A percentile compares a stretch with the other conserved stretches of the same genome.
phyloP scores from a whole-genome alignment of 1,140 invertebrate species.

The Bilobella aurantiaca region DNA sequence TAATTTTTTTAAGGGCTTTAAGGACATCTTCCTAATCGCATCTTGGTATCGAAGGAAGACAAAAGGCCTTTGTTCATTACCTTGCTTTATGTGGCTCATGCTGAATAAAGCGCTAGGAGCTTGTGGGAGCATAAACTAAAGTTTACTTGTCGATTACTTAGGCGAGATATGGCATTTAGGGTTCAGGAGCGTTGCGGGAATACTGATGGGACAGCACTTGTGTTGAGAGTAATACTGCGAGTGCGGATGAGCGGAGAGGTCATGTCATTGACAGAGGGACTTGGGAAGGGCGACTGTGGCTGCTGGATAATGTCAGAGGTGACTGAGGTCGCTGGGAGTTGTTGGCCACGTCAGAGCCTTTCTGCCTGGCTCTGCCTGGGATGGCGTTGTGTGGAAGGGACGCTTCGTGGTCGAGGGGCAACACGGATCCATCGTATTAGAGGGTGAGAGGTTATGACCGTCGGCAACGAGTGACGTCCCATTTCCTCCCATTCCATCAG shows the following conservation, averaged over 20 bases:
- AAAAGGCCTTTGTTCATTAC: not conserved
- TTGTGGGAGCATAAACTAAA: not conserved
- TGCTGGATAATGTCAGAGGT: not conserved
- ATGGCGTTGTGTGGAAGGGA: not conserved
- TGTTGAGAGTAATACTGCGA: no score
- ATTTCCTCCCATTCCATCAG: not conserved
- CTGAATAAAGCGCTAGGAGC: not conserved
- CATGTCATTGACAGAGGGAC: no score
- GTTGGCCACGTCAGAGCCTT: not conserved
- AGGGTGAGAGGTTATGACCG: conserved; percentile 7
- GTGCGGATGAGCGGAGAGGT: no score
- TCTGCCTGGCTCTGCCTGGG: not conserved
- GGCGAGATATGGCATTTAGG: no score
- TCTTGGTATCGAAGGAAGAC: no score
- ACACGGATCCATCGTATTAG: not conserved
- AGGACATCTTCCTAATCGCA: no score
- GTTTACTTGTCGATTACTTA: not conserved
- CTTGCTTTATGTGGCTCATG: not conserved
- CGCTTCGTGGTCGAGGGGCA: not conserved
- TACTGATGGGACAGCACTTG: no score
- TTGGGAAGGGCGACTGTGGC: not conserved
- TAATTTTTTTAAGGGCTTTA: no score
- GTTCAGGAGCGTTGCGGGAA: no score
- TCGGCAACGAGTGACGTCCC: not conserved
- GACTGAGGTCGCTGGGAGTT: not conserved